A percentile compares a stretch with the other conserved stretches of the same genome.
phyloP scores from a whole-genome alignment of 2,797 vertebrate species.

The Syngnathus rostellatus region DNA sequence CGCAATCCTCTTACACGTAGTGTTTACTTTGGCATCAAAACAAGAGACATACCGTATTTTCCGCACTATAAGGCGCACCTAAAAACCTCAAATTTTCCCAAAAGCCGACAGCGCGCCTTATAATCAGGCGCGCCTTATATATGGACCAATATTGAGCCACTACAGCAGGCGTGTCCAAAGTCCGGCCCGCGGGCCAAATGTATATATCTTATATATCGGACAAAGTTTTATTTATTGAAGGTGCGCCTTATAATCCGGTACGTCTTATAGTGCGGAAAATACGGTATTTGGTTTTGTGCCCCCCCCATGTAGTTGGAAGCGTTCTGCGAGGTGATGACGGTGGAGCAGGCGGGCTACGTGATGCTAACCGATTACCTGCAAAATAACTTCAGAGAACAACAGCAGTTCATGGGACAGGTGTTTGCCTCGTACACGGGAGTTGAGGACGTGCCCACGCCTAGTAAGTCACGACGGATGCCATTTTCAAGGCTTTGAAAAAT shows the following conservation, averaged over 20 bases:
- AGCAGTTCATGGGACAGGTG: constrained; percentile 90
- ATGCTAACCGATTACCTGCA: constrained; percentile 97
- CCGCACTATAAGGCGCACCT: too few species aligned
- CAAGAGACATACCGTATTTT: not conserved
- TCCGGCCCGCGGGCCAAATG: too few species aligned
- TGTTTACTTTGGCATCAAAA: constrained; percentile 3
- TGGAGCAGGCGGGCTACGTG: constrained; percentile 94
- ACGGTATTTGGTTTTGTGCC: not conserved
- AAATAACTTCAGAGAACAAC: constrained; percentile 91
- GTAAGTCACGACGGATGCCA: constrained; percentile 61
- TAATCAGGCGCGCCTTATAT: too few species aligned
- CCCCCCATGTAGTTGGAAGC: constrained; percentile 68
- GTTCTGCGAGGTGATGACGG: constrained; percentile 94
- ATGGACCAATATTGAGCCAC: too few species aligned
- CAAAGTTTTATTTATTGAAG: too few species aligned
- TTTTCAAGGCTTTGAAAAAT: not conserved
- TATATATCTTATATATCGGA: too few species aligned
- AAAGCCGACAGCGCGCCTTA: too few species aligned
- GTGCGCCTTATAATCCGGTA: too few species aligned
- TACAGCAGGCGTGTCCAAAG: too few species aligned
- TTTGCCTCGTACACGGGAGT: constrained; percentile 92
- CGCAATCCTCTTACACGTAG: constrained; percentile 23
- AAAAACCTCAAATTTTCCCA: too few species aligned
- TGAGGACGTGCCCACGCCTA: constrained; percentile 84
- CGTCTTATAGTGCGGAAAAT: too few species aligned